phyloP scores from a whole-genome alignment of 2,113 vertebrate genomes.

The Thalassarche chlororhynchos region DNA sequence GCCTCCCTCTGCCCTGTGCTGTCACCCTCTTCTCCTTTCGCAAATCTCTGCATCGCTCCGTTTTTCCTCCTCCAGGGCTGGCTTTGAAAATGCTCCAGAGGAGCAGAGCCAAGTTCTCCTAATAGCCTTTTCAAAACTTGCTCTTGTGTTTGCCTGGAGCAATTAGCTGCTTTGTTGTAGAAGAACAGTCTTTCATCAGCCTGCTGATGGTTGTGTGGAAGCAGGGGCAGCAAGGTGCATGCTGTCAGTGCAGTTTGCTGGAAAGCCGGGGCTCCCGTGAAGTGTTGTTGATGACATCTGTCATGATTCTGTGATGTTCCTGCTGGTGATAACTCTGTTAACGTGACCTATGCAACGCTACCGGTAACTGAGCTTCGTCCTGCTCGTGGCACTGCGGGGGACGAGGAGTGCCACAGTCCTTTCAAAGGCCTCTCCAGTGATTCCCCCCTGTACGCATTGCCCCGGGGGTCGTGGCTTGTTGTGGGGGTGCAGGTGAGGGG shows the following conservation, averaged over 20 bases:
- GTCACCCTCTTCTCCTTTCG: not conserved
- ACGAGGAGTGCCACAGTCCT: accelerated
- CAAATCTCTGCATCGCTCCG: not conserved
- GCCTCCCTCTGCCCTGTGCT: not conserved
- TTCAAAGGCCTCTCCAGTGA: not conserved
- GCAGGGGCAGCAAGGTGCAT: not conserved
- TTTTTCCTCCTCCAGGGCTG: not conserved
- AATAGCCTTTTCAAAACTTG: not conserved
- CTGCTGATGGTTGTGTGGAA: not conserved
- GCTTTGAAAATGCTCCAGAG: not conserved
- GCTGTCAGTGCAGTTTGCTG: not conserved
- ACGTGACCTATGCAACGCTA: accelerated
- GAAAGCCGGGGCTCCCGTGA: not conserved
- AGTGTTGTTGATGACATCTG: not conserved
- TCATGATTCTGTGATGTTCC: accelerated
- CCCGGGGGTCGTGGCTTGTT: accelerated
- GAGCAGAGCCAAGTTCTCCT: not conserved
- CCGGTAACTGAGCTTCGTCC: not conserved
- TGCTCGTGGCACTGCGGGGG: accelerated
- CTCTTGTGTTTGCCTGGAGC: not conserved
- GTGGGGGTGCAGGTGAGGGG: accelerated
- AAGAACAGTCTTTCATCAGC: not conserved
- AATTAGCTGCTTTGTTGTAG: not conserved
- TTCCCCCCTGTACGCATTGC: accelerated
- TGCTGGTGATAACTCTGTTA: accelerated